Evolutionary conservation across 2,888 invertebrate genomes (phyloP).

Genomic region (Epistrophe eligans): DNA sequence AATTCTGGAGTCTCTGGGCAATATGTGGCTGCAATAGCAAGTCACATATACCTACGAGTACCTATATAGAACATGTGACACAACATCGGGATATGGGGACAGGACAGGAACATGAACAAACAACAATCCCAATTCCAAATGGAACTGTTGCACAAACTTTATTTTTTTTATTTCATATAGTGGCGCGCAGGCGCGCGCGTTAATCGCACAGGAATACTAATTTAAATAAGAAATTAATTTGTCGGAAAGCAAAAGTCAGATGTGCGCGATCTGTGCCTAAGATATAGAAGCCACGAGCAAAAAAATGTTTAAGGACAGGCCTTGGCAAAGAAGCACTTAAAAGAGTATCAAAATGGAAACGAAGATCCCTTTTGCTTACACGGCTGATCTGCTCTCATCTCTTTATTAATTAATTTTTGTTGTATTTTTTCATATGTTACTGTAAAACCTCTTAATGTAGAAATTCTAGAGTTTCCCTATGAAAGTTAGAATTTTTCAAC

Average conservation of each 20-base stretch:
- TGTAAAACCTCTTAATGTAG: too few relatives aligned
- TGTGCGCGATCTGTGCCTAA: constrained; percentile 40
- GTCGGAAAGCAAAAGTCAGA: constrained; percentile 45
- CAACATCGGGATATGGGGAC: constrained; percentile 5
- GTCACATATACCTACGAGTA: constrained; percentile 4
- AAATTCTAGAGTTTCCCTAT: too few relatives aligned
- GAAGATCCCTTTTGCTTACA: constrained; percentile 41
- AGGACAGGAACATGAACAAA: constrained; percentile 37
- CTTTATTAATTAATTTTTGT: constrained; percentile 65
- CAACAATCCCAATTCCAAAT: constrained; percentile 34
- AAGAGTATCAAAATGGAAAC: constrained; percentile 17
- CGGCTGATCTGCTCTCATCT: constrained; percentile 68
- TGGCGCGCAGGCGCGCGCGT: constrained; percentile 13
- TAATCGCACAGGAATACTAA: constrained; percentile 60
- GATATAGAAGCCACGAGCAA: constrained; percentile 36
- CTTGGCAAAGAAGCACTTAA: constrained; percentile 35
- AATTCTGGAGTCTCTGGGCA: not conserved
- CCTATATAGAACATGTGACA: not conserved
- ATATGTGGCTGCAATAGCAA: not conserved
- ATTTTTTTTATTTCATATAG: not conserved
- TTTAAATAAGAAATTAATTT: constrained; percentile 73
- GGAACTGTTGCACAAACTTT: constrained; percentile 39
- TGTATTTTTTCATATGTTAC: not conserved
- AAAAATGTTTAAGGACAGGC: not conserved
- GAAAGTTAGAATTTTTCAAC: too few relatives aligned